Evolutionary conservation across 1,140 invertebrate species (phyloP), one percentile per base, ranked within the genome.

Genomic region (Globodera rostochiensis): DNA sequence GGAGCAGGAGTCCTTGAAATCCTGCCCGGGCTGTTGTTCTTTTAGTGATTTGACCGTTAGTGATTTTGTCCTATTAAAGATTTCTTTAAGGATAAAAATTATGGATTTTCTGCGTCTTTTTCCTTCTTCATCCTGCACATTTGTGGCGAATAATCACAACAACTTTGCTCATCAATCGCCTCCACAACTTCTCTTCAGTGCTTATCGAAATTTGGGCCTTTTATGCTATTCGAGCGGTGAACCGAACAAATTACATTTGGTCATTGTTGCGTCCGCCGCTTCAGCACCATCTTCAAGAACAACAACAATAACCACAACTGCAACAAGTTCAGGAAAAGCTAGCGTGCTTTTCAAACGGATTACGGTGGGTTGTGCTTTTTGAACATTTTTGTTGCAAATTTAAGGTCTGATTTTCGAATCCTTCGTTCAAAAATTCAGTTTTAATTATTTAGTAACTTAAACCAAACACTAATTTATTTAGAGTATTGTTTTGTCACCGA

Each of bases 101-200:
- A 78, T 78, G 77, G 64, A 78, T 78, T 64, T 78, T 15, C 49
- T 78, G 47, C 77, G 46, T 0, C 64, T 78, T 45, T 78, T 78
- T 49, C 77, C 77, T 6, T 64, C 57, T 64, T 64, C 57, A 15
- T 64, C 57, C 2, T 64, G 13, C 19, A 19, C 57, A 53, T 11
- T 15, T 53, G 8, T 53, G 53, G 8, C 53, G 7, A 36, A 13
- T 0, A n/a, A 13, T 9, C 25, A 25, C 69, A 45, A 64, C 21
- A 60, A 69, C 11, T 46, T 8, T 4, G 25, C 19, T 25, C 21
- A 45, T 69, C 21, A 25, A 11, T 19, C 64, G 3, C 25, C 25
- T 25, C 69, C 21, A 71, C 21, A 45, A 11, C 11, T 78, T 9
- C 53, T 78, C 46, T 78, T 78, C 8, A 36, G 77, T 47, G 70